Evolutionary conservation across 2,888 invertebrate species (phyloP).

Genomic region (Tiliacea citrago): DNA sequence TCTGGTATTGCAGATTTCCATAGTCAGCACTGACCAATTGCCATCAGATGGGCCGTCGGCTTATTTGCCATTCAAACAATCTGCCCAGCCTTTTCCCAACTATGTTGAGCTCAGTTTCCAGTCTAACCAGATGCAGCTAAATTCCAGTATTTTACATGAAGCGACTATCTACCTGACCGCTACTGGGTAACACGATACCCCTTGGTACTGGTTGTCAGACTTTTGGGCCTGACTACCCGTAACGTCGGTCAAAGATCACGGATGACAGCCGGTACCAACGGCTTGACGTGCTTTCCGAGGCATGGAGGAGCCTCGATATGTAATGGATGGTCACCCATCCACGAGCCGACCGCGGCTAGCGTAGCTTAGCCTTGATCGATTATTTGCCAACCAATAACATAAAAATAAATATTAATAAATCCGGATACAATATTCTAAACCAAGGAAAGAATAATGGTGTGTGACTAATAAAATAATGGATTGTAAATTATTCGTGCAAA

Average conservation of each 20-base stretch:
- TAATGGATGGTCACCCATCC: too few species aligned
- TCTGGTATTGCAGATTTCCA: neutral
- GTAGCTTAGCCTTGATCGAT: neutral
- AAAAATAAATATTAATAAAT: neutral
- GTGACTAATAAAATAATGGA: neutral
- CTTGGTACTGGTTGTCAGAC: too few species aligned
- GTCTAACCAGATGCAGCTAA: neutral
- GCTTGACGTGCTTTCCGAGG: too few species aligned
- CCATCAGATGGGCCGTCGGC: neutral
- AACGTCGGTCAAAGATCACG: too few species aligned
- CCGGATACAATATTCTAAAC: neutral
- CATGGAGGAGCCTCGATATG: too few species aligned
- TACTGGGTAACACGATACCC: too few species aligned
- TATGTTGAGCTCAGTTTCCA: neutral
- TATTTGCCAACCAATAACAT: neutral
- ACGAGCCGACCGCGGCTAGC: neutral
- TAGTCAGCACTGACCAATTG: neutral
- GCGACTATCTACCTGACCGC: too few species aligned
- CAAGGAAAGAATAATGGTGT: neutral
- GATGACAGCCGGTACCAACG: too few species aligned
- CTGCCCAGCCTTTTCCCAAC: too few species aligned
- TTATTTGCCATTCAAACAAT: neutral
- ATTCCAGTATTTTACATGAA: too few species aligned
- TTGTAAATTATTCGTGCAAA: neutral
- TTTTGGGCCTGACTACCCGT: too few species aligned